A percentile compares a stretch with the other conserved stretches of the same genome.
Conservation (phyloP, 2,888 invertebrate genomes). For the Chelonus formosanus region DNA sequence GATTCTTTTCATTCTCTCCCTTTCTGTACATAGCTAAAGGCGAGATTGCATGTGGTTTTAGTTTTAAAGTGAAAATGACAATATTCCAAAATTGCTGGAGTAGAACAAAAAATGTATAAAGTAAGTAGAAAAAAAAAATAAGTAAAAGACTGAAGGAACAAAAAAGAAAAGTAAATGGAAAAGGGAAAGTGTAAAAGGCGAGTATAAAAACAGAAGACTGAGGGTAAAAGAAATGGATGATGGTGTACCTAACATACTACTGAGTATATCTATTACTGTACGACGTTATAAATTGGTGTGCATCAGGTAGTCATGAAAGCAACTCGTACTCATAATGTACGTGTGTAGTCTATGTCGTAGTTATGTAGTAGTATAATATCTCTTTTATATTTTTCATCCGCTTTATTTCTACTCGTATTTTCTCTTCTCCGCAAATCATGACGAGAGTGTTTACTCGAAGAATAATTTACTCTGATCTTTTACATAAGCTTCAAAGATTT, state of each 20-base stretch:
- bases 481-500: not conserved
- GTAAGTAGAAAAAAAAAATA: slow-evolving; percentile 5
- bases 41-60: slow-evolving; percentile 38
- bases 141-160: slow-evolving; percentile 3
- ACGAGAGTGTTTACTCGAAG: slow-evolving; percentile 28
- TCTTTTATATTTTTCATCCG: slow-evolving; percentile 17
- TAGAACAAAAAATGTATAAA: slow-evolving; percentile 26
- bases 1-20: slow-evolving; percentile 9
- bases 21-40: slow-evolving; percentile 36
- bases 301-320: slow-evolving; percentile 53
- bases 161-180: slow-evolving; percentile 19
- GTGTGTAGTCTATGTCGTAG: no score
- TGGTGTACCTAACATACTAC: slow-evolving; percentile 21
- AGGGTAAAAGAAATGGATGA: slow-evolving; percentile 10
- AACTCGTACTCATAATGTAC: slow-evolving; percentile 6
- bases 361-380: slow-evolving; percentile 8
- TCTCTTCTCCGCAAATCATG: slow-evolving; percentile 34
- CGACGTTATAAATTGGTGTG: slow-evolving; percentile 43
- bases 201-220: not conserved
- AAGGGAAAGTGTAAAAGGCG: not conserved
- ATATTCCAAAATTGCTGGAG: slow-evolving; percentile 42
- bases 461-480: slow-evolving; percentile 4
- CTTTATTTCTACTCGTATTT: slow-evolving; percentile 26
- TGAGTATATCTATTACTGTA: slow-evolving; percentile 28
- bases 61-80: slow-evolving; percentile 49